A percentile compares a stretch with the other conserved stretches of the same genome.
Evolutionary conservation across 2,888 invertebrate genomes (phyloP).

Genomic region (Lucinisca nassula): DNA sequence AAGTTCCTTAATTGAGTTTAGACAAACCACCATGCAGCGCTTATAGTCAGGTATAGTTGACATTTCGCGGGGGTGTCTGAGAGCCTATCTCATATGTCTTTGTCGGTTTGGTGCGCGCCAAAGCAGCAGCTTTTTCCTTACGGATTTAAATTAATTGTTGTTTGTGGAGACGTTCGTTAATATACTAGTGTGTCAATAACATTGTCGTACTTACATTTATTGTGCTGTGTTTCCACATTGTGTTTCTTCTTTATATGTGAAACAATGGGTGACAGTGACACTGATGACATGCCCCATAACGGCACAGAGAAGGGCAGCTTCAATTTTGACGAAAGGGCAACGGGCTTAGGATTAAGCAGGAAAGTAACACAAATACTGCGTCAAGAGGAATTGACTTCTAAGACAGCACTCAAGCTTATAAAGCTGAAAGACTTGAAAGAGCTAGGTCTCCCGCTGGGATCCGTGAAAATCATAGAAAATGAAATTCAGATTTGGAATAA

Average conservation of each 20-base stretch:
- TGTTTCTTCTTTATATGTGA: no score
- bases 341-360: not conserved
- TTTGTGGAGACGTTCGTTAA: not conserved
- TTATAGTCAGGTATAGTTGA: no score
- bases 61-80: no score
- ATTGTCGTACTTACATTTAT: not conserved
- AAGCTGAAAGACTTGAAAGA: not conserved
- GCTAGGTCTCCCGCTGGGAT: not conserved
- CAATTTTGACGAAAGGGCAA: not conserved
- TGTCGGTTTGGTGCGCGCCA: no score
- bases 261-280: not conserved
- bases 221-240: no score
- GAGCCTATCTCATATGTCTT: no score
- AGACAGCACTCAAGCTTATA: not conserved
- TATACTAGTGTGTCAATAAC: not conserved
- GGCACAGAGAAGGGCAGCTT: not conserved
- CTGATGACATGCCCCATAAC: not conserved
- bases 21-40: no score
- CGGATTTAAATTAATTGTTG: no score
- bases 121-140: no score
- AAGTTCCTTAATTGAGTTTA: no score
- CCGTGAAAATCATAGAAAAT: not conserved
- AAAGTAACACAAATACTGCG: not conserved
- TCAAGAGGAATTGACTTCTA: not conserved
- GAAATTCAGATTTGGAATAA: not conserved